Conservation (phyloP, 2,113 vertebrate species). For the Entelurus aequoreus region DNA sequence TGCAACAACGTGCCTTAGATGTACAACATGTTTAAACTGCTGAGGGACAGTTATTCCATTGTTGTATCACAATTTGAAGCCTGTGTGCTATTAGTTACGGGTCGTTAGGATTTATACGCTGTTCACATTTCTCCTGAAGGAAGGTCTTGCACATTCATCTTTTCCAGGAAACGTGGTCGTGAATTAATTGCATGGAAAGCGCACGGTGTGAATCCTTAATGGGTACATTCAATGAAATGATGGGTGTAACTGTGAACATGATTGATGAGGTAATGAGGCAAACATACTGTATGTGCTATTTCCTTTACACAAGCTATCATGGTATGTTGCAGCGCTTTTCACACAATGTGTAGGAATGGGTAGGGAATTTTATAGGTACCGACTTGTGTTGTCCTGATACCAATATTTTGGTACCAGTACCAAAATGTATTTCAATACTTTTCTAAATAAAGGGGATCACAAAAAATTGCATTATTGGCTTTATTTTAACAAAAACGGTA, state of each 20-base stretch:
- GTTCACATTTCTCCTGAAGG: constrained; percentile 10
- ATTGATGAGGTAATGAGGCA: neutral
- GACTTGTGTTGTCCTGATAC: too few species aligned
- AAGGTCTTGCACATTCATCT: neutral
- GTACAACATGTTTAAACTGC: neutral
- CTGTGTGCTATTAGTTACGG: neutral
- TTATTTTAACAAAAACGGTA: too few species aligned
- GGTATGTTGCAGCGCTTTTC: too few species aligned
- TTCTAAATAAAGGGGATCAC: too few species aligned
- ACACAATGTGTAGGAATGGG: too few species aligned
- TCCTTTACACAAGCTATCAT: constrained; percentile 4
- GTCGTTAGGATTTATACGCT: constrained; percentile 2
- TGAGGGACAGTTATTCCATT: neutral
- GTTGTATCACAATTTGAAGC: constrained; percentile 3
- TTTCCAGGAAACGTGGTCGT: constrained; percentile 4
- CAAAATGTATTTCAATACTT: too few species aligned
- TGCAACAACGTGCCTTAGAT: neutral
- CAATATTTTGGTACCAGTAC: too few species aligned
- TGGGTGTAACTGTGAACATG: constrained; percentile 13
- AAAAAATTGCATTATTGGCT: too few species aligned
- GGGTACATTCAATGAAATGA: constrained; percentile 18
- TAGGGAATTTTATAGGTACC: too few species aligned
- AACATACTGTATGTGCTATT: neutral
- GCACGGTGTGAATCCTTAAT: constrained; percentile 5
- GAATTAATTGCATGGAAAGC: constrained; percentile 19